Percentiles rank a stretch among this genome's conserved stretches.
Evolutionary conservation across 2,797 vertebrate genomes (phyloP).

Genomic region (Lepidocolaptes lacrymiger): DNA sequence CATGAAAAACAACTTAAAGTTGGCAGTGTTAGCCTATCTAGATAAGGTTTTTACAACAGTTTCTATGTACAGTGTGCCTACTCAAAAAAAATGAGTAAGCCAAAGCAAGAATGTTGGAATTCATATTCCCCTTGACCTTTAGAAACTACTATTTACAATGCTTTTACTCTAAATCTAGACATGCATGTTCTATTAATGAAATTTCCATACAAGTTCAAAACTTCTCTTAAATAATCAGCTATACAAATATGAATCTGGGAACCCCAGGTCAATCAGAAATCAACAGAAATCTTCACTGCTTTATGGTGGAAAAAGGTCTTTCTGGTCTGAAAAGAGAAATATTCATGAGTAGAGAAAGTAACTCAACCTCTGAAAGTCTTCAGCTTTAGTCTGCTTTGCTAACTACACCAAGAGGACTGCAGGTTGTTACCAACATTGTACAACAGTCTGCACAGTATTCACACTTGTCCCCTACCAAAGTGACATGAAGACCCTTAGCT

Average conservation of each 20-base stretch:
- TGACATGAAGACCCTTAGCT: background rate
- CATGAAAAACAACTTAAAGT: background rate
- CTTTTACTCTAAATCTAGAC: background rate
- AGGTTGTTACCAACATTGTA: background rate
- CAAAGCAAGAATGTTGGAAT: background rate
- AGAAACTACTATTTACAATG: background rate
- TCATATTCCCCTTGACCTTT: background rate
- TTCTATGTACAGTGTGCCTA: background rate
- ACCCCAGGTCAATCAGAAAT: background rate
- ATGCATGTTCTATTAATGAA: background rate
- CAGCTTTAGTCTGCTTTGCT: background rate
- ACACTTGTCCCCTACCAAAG: background rate
- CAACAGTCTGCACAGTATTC: background rate
- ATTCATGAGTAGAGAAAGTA: background rate
- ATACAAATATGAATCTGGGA: background rate
- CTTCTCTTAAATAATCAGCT: background rate
- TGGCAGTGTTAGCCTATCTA: background rate
- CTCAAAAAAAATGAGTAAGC: background rate
- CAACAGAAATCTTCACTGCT: background rate
- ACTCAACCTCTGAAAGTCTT: background rate
- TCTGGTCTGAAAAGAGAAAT: background rate
- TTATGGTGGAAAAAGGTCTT: background rate
- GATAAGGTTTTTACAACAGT: background rate
- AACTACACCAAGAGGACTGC: background rate
- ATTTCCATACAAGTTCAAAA: background rate